Conservation (phyloP, 1,140 invertebrate species). For the Camponotus vicinus region DNA sequence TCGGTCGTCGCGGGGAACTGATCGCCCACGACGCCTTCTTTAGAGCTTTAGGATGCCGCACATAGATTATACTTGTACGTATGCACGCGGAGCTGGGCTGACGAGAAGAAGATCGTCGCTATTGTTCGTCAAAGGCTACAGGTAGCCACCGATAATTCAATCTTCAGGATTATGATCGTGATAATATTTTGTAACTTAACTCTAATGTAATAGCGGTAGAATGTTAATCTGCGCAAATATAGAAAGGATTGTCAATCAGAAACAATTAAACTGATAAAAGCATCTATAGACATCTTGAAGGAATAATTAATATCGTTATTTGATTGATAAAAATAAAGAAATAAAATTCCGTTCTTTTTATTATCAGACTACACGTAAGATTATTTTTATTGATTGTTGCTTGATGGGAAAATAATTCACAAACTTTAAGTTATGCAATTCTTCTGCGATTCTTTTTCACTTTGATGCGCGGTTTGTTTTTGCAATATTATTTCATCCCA, state of each 20-base stretch:
- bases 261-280: not conserved
- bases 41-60: conserved; percentile 65
- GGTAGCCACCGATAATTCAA: not conserved
- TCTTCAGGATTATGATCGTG: conserved; percentile 1
- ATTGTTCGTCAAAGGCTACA: not conserved
- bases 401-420: not conserved
- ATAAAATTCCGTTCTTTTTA: not conserved
- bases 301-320: not conserved
- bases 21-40: conserved; percentile 11
- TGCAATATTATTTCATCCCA: not conserved
- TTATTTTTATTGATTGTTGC: conserved; percentile 23
- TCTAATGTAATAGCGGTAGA: not conserved
- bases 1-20: conserved; percentile 23
- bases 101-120: conserved; percentile 3
- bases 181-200: not conserved
- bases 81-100: conserved; percentile 49
- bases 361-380: not conserved
- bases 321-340: not conserved
- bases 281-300: not conserved
- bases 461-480: conserved; percentile 20
- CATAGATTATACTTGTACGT: conserved; percentile 60
- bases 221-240: not conserved
- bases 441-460: not conserved
- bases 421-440: not conserved
- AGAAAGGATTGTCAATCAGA: not conserved